A percentile compares a stretch with the other conserved stretches of the same genome.
phyloP scores from a whole-genome alignment of 2,888 invertebrate species.

The Papilio elwesi region DNA sequence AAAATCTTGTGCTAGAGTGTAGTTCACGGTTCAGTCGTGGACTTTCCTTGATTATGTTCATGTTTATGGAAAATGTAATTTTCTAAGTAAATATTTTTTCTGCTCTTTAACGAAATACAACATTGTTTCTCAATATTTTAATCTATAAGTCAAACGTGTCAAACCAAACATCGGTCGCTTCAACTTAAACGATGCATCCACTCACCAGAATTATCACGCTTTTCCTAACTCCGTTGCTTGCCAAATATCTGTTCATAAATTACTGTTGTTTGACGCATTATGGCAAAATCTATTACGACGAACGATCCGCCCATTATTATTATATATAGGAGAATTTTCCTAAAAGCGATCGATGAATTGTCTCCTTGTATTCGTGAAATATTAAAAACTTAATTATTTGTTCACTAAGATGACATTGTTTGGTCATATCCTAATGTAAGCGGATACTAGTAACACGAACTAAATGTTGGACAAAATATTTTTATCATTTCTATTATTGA shows the following conservation, averaged over 20 bases:
- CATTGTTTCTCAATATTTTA: background rate
- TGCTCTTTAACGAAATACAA: too few relatives aligned
- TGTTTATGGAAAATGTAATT: too few relatives aligned
- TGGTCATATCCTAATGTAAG: background rate
- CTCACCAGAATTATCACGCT: constrained; percentile 70
- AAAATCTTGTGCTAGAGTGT: too few relatives aligned
- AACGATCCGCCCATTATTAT: constrained; percentile 18
- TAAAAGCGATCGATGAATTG: constrained; percentile 7
- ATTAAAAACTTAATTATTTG: background rate
- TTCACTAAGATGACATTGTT: background rate
- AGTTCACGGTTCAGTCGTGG: too few relatives aligned
- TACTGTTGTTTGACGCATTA: constrained; percentile 78
- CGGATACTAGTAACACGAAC: too few relatives aligned
- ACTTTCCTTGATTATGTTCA: too few relatives aligned
- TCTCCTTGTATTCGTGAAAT: constrained; percentile 1
- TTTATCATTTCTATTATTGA: too few relatives aligned
- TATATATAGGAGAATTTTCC: constrained; percentile 21
- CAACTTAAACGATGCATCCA: constrained; percentile 45
- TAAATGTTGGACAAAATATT: too few relatives aligned
- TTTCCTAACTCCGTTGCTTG: constrained; percentile 69
- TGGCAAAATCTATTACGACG: constrained; percentile 74
- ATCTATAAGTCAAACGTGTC: constrained; percentile 52
- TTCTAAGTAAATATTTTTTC: too few relatives aligned
- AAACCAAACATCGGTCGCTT: constrained; percentile 46
- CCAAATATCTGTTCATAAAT: constrained; percentile 78